Percentiles rank a stretch among this genome's conserved stretches.
These are phyloP conservation scores for Lutjanus erythropterus DNA, from an alignment of 2,113 vertebrate genomes.

Conservation along the genomic window DNA sequence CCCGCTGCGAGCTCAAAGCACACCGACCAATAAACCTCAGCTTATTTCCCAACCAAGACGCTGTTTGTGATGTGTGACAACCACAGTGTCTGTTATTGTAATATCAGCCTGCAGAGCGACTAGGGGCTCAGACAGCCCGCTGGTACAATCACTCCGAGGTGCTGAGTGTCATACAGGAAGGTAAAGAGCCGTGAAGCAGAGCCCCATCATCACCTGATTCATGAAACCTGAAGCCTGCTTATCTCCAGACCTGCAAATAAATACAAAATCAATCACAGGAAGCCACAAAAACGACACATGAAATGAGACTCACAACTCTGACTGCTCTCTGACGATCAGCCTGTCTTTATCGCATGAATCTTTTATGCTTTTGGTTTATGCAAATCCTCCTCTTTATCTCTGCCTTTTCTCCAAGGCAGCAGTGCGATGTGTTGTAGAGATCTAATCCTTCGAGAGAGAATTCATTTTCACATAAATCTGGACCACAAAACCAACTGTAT, in stretches of 20 bases:
- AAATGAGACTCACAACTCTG: not conserved
- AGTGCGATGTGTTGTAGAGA: not conserved
- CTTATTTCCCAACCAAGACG: constrained; percentile 8
- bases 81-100: constrained; percentile 1
- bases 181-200: constrained; percentile 13
- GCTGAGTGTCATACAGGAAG: constrained; percentile 16
- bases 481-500: not conserved
- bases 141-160: constrained; percentile 8
- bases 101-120: not conserved
- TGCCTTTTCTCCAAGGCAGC: constrained; percentile 12
- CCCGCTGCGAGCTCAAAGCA: constrained; percentile 8
- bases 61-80: constrained; percentile 19
- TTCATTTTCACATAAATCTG: constrained; percentile 16
- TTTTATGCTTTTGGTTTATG: constrained; percentile 45
- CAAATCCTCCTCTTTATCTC: constrained; percentile 46
- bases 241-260: constrained; percentile 24
- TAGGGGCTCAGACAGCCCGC: not conserved
- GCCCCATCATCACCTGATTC: not conserved
- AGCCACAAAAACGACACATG: not conserved
- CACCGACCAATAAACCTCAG: constrained; percentile 1
- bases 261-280: not conserved
- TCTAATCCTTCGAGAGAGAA: not conserved
- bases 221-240: not conserved
- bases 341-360: constrained; percentile 28
- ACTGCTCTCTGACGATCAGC: not conserved